Conservation (phyloP, 2,888 invertebrate species). For the Clivina fossor region DNA sequence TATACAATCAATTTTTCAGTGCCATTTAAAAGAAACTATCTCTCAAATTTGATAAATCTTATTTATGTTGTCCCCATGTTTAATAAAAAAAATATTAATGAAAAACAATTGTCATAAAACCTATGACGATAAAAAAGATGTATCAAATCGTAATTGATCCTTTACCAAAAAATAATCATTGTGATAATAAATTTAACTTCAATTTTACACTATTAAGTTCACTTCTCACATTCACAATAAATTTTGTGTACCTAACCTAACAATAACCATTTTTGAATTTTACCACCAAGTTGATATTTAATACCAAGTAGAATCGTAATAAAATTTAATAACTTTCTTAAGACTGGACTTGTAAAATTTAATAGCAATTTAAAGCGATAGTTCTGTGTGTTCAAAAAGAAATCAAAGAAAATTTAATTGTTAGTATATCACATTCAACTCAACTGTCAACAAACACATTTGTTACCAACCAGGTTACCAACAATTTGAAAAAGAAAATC, state of each 20-base stretch:
- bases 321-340: not conserved
- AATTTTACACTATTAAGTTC: not conserved
- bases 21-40: conserved; percentile 9
- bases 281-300: too few species aligned
- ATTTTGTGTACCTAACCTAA: not conserved
- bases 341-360: not conserved
- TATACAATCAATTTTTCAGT: conserved; percentile 24
- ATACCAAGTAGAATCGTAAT: too few species aligned
- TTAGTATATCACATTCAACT: not conserved
- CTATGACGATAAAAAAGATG: too few species aligned
- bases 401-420: not conserved
- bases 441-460: not conserved
- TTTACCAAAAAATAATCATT: not conserved
- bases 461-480: not conserved
- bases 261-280: too few species aligned
- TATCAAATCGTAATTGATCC: too few species aligned
- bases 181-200: not conserved
- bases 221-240: not conserved
- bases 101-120: too few species aligned
- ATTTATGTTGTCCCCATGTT: not conserved
- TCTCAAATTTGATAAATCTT: not conserved
- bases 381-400: too few species aligned
- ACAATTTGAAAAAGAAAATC: not conserved
- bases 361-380: not conserved
- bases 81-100: too few species aligned